Evolutionary conservation across 2,113 vertebrate genomes (phyloP), one percentile per base, ranked within the genome.

Genomic region (Halcyon malimbica): DNA sequence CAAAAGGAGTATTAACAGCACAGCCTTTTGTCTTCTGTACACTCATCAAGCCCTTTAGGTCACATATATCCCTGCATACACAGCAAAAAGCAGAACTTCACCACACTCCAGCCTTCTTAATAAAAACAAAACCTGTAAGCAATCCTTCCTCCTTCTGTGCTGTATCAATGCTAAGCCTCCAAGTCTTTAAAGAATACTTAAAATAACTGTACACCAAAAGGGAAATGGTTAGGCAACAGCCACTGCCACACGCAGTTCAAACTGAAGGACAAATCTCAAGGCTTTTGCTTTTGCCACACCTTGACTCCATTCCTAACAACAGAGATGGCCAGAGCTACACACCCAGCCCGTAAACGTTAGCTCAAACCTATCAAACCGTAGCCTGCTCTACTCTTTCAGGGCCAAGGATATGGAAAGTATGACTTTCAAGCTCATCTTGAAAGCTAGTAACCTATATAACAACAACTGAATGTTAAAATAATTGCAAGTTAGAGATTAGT

Each of bases 81-180:
- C 37, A 81, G 5, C 14, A 89, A 80, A 92, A 90, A 65, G 39
- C 76, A 94, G 69, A 96, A 92, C 48, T 82, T 33, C 23, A 60
- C 25, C 57, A 82, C 17, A 39, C 37, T 41, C 62, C 77, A 70
- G 62, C 44, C 20, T 87, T 91, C 50, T 41, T 37, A 80, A 25
- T 51, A 51, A 51, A 87, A 64, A 73, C 51, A 60, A 87, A 80
- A 53, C 28, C 21, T 1, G 0, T 73, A 91, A 76, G 62, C 53
- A 93, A 87, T n/a, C 19, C 77, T 93, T 91, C 83, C 69, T 93
- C 68, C 76, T 87, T 86, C 88, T 87, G 39, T 54, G 28, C 44
- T 82, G 3, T 13, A 54, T 4, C 16, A 54, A 14, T 11, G 20
- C 64, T 75, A 87, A 87, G 56, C 53, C 60, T n/a, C 4, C 24